Evolutionary conservation across 2,113 vertebrate genomes (phyloP), one percentile per base, ranked within the genome.

Genomic region (Saimiri boliviensis): DNA sequence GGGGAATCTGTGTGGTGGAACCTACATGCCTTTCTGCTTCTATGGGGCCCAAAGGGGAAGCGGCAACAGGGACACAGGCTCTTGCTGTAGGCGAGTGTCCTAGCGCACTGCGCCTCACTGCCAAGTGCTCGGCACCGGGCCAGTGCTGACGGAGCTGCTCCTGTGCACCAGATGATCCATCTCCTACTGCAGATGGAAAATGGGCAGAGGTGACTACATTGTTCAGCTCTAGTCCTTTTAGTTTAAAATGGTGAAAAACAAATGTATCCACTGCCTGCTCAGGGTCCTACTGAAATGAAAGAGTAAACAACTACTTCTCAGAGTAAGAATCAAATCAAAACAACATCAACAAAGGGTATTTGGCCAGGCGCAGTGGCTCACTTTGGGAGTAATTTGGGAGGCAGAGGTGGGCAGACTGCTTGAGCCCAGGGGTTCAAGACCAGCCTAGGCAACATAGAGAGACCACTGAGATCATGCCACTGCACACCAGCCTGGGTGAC

Each of bases 41-140:
- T 13, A 19, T 1, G 20, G 63, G 60, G 63, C 8, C 79, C 58
- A 19, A n/a, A 2, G 4, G 27, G 60, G 32, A 60, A 13, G 32
- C 3, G 30, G 32, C 25, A 6, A 42, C 17, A 21, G 56, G n/a
- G 56, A 35, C 3, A 21, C 47, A 68, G 45, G 42, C 45, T 63
- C 27, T 32, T 32, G 27, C 60, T 14, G 14, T 63, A 14, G 27
- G 60, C 27, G 27, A 13, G 32, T 6, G 13, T 35, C 86, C 54
- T 3, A 5, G 27, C 0, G 17, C 0, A 3, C 58, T 30, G 1
- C 0, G 8, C 25, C 2, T 32, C 14, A 11, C 63, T 30, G 27
- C 58, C 42, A 32, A 21, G 14, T 37, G 8, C 63, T 86, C 2
- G 0, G 21, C 9, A 1, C n/a, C 12, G 5, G 21, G 6, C 37